Percentiles rank a stretch among this genome's conserved stretches.
Conservation (phyloP, 2,113 vertebrate genomes). For the Malurus cyaneus region DNA sequence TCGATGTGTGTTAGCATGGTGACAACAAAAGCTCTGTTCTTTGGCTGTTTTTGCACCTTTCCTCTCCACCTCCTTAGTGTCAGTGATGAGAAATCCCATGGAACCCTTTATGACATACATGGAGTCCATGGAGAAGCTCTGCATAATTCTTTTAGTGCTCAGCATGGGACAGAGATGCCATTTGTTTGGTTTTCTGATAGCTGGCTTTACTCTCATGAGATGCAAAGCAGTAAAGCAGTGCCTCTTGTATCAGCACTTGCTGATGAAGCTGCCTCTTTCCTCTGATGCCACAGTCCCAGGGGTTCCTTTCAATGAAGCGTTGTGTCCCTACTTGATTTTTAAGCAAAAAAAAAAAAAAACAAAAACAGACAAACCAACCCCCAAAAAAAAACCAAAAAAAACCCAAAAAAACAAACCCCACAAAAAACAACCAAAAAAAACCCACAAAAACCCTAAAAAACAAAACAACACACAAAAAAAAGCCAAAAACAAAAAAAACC, state of each 20-base stretch:
- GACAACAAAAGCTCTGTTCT: neutral
- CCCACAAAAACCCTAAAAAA: too few species aligned
- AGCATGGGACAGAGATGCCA: neutral
- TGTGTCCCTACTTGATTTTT: fast-evolving
- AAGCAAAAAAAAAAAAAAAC: neutral
- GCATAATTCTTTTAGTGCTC: neutral
- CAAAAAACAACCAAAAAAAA: too few species aligned
- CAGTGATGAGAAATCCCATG: neutral
- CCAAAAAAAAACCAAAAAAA: neutral
- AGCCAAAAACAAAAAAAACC: neutral
- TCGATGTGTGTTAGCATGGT: fast-evolving
- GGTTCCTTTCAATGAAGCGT: neutral
- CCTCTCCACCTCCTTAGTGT: neutral
- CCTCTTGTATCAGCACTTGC: neutral
- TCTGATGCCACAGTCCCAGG: neutral
- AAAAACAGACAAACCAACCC: neutral
- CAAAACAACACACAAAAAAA: too few species aligned
- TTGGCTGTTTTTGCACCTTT: neutral
- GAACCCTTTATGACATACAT: neutral
- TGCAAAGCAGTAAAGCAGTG: neutral
- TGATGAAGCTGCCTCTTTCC: neutral
- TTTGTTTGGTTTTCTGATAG: neutral
- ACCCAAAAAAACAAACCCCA: neutral
- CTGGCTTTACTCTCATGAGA: neutral
- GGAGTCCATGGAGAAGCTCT: neutral